phyloP scores from a whole-genome alignment of 2,797 vertebrate species.

The Amblyraja radiata region DNA sequence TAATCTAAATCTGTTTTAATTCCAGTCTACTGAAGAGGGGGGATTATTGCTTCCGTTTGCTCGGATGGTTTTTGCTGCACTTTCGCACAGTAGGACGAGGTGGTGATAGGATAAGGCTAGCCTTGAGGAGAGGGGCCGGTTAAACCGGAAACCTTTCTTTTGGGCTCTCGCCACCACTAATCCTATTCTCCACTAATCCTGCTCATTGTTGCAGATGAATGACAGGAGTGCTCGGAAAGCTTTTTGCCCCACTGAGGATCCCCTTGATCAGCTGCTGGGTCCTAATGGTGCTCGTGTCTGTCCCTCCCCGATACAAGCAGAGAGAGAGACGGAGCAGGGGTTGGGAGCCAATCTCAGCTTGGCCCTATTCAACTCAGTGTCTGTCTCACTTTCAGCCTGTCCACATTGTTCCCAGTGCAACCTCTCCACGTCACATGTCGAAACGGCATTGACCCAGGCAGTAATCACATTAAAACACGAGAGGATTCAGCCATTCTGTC shows the following conservation, averaged over 20 bases:
- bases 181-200: neutral
- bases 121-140: neutral
- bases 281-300: neutral
- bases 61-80: neutral
- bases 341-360: neutral
- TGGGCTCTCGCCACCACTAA: neutral
- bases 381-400: neutral
- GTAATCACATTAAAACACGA: constrained; percentile 52
- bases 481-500: constrained; percentile 49
- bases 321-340: neutral
- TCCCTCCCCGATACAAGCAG: neutral
- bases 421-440: constrained; percentile 29
- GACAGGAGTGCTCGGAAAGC: neutral
- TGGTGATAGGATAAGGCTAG: neutral
- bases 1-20: constrained; percentile 1
- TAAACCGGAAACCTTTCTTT: constrained; percentile 5
- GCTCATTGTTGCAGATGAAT: neutral
- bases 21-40: neutral
- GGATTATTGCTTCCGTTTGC: neutral
- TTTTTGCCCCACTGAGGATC: neutral
- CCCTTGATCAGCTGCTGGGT: neutral
- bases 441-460: constrained; percentile 18
- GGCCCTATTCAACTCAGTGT: neutral
- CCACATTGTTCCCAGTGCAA: neutral
- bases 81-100: neutral